These are phyloP conservation scores for Gobio gobio DNA, from an alignment of 2,113 vertebrate genomes.

Conservation along the genomic window DNA sequence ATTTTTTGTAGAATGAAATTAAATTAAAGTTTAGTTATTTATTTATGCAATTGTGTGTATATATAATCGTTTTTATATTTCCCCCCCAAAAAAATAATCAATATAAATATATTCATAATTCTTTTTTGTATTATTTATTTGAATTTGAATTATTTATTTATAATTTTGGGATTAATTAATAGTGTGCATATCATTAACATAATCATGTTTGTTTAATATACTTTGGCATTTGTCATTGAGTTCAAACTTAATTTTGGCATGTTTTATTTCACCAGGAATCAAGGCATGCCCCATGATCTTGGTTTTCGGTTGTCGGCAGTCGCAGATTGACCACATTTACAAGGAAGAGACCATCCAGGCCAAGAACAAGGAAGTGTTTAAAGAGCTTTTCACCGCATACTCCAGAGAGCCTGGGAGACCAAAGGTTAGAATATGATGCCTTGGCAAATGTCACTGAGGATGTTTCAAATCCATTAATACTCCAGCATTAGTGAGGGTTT, in stretches of 20 bases:
- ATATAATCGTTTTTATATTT: background rate
- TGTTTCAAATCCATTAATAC: background rate
- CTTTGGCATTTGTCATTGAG: background rate
- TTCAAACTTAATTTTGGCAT: background rate
- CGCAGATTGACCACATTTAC: conserved; percentile 97
- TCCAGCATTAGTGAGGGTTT: conserved; percentile 7
- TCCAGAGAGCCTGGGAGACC: conserved; percentile 96
- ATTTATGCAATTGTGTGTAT: background rate
- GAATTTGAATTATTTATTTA: background rate
- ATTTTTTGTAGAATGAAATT: background rate
- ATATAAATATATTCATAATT: too few species aligned
- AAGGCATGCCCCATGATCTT: conserved; percentile 90
- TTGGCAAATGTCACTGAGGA: background rate
- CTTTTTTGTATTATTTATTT: background rate
- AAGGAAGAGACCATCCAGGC: conserved; percentile 91
- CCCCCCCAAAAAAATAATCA: too few species aligned
- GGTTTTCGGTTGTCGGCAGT: conserved; percentile 95
- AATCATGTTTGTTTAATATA: background rate
- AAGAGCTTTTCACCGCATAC: conserved; percentile 93
- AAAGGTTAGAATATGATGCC: conserved; percentile 81
- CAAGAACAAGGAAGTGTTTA: conserved; percentile 90
- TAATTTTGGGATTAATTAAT: background rate
- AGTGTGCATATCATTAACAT: background rate
- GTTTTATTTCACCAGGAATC: conserved; percentile 75
- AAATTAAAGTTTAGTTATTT: background rate